phyloP scores from a whole-genome alignment of 2,113 vertebrate species.

The Gallinago undulata region DNA sequence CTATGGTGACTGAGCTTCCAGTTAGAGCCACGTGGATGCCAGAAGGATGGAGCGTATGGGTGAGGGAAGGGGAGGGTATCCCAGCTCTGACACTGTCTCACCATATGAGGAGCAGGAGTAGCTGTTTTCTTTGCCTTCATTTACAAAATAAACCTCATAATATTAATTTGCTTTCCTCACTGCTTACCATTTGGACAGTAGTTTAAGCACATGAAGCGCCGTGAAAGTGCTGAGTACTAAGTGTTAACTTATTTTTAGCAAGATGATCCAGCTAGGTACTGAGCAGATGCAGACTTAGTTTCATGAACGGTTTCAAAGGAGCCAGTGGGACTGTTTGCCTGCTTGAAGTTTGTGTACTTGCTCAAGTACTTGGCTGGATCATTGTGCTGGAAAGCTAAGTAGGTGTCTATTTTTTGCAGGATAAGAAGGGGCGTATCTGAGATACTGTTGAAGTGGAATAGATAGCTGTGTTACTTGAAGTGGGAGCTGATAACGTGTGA shows the following conservation, averaged over 20 bases:
- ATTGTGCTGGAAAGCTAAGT: neutral
- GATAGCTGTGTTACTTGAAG: slow-evolving; percentile 29
- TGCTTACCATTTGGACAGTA: neutral
- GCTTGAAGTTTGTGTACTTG: neutral
- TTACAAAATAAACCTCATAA: neutral
- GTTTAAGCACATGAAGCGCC: neutral
- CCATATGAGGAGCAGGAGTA: neutral
- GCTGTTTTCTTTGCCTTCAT: neutral
- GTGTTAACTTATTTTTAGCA: neutral
- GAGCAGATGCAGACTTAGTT: neutral
- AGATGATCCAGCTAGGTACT: neutral
- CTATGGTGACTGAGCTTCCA: neutral
- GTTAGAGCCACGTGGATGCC: neutral
- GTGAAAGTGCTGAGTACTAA: neutral
- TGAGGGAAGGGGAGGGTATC: neutral
- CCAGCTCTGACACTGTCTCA: neutral
- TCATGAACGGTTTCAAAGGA: neutral
- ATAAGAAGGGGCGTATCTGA: slow-evolving; percentile 38
- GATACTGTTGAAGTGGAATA: slow-evolving; percentile 24
- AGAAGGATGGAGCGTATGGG: neutral
- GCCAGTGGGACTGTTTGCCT: neutral
- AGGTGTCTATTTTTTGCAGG: slow-evolving; percentile 43
- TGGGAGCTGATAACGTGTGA: slow-evolving; percentile 42
- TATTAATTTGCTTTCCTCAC: neutral
- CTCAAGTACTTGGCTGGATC: neutral